phyloP scores from a whole-genome alignment of 2,113 vertebrate genomes.

The Trinectes maculatus region DNA sequence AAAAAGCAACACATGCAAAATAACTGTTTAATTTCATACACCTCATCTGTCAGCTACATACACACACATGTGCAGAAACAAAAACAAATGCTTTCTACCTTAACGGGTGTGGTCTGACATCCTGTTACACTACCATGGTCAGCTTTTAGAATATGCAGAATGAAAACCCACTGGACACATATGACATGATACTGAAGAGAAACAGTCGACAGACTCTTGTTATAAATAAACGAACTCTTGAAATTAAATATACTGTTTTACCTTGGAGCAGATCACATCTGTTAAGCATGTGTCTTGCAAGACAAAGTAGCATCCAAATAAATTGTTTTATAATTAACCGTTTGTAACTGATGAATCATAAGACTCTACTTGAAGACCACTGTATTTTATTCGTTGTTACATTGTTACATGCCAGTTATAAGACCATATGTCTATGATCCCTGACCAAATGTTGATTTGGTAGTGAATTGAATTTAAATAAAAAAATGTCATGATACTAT shows the following conservation, averaged over 20 bases:
- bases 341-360: background rate
- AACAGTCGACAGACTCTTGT: too few species aligned
- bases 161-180: background rate
- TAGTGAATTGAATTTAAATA: too few species aligned
- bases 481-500: too few species aligned
- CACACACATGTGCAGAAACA: background rate
- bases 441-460: too few species aligned
- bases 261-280: background rate
- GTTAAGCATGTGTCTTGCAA: background rate
- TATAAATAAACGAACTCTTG: background rate
- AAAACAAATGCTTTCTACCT: too few species aligned
- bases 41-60: background rate
- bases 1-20: background rate
- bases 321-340: background rate
- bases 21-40: too few species aligned
- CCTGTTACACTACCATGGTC: too few species aligned
- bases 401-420: too few species aligned
- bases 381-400: too few species aligned
- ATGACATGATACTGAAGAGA: background rate
- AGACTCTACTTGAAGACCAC: background rate
- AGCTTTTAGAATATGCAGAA: background rate
- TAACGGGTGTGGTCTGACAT: too few species aligned
- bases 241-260: background rate
- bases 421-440: too few species aligned
- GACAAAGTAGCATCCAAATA: background rate